Base-by-base conservation (phyloP, 2,113 vertebrate genomes). In the Callorhinus ursinus region DNA sequence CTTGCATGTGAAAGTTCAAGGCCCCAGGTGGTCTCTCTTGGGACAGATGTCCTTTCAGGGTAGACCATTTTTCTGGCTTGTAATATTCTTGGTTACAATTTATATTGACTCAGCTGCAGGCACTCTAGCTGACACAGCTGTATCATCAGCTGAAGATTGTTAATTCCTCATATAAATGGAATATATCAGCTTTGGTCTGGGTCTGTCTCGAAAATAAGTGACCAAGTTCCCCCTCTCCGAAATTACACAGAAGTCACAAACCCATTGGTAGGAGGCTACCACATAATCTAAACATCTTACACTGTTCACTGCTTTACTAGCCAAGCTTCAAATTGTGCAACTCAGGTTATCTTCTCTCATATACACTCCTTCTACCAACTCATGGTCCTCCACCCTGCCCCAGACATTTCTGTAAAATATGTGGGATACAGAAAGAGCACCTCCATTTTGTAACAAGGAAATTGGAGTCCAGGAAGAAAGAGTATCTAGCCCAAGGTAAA, bases 91-190 rank as follows among this genome's bases (percentile, higher is more conserved):
- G 85, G 93, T 97, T 84, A 79, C 22, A 91, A 83, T 92, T 92
- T 94, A 80, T 96, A 90, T 76, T 97, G 96, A 95, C 57, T 97
- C 96, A 96, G 96, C 88, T 97, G 88, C 79, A 95, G 84, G 36
- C 85, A 65, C 36, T 89, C 77, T 83, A 86, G 83, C 92, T 95
- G 77, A 84, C 89, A 88, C 92, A 96, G 96, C 82, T 97, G 85
- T 84, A 82, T 59, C 67, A 55, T 94, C 93, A 83, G 88, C 77
- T 89, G 69, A 93, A 93, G 77, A 85, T 0, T n/a, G 65, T 59
- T 97, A 96, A 98, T 93, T 94, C n/a, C 82, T 93, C 69, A 51
- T 77, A 86, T 86, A 97, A 90, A 92, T 80, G 72, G 67, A 92
- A 81, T 89, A 77, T 33, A 83, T 88, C 85, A 92, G 61, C 51